These are phyloP conservation scores for Dryomyza anilis DNA, from an alignment of 2,888 invertebrate species.

Conservation along the genomic window DNA sequence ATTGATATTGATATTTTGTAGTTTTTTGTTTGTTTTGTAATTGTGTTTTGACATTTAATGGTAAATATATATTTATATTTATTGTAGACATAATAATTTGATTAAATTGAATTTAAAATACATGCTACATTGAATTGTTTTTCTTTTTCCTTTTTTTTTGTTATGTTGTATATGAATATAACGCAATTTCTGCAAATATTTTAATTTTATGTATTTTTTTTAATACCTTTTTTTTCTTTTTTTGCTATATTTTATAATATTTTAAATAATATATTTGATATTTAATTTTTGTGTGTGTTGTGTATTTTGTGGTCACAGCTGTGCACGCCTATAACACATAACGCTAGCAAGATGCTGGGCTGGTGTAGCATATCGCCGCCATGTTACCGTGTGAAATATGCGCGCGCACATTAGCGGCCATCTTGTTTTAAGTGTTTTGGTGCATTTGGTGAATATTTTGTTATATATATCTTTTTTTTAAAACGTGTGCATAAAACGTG, in stretches of 20 bases:
- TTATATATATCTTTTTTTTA: too few species aligned
- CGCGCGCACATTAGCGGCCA: not conserved
- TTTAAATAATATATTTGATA: not conserved
- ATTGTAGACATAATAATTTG: constrained; percentile 13
- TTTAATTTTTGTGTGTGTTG: not conserved
- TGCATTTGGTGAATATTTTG: not conserved
- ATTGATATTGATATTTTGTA: constrained; percentile 17
- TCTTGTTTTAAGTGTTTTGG: constrained; percentile 27
- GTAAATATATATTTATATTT: constrained; percentile 20
- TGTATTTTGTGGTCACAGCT: not conserved
- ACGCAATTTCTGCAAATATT: constrained; percentile 5
- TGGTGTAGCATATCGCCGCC: constrained; percentile 17
- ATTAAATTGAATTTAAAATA: constrained; percentile 19
- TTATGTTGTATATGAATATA: constrained; percentile 24
- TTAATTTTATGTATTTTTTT: not conserved
- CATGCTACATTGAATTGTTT: constrained; percentile 21
- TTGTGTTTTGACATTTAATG: constrained; percentile 14
- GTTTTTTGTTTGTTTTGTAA: not conserved
- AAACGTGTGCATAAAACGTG: too few species aligned
- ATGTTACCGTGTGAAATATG: constrained; percentile 7
- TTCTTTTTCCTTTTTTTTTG: too few species aligned
- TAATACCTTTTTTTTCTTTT: not conserved
- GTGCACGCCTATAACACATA: not conserved
- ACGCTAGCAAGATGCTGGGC: constrained; percentile 23
- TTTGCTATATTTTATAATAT: not conserved